Base-by-base conservation (phyloP, 1,140 invertebrate genomes). In the Meteorus sp. region DNA sequence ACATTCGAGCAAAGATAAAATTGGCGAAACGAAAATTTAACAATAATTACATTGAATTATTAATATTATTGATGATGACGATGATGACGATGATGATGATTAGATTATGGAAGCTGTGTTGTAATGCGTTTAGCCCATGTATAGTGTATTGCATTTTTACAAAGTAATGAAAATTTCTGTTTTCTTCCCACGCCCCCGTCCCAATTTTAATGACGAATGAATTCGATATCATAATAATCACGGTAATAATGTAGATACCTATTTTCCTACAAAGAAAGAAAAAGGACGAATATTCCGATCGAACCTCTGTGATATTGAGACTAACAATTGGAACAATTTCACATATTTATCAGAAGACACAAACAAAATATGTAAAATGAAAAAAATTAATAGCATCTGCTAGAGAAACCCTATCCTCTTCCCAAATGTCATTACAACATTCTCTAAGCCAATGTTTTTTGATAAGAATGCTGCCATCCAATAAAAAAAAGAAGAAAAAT, bases 381-480 rank as follows among this genome's bases (percentile, higher is more conserved):
- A 69, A 53, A 19, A 15, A 56, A 56, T 27, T 13, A 44, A 70
- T 75, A 73, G 68, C 53, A 45, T n/a, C n/a, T n/a, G n/a, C n/a
- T n/a, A 51, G 31, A 61, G 47, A 62, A 63, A 45, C 51, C 53
- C 54, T 61, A 56, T 65, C 64, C 63, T 71, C 67, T 73, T 75
- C 66, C 74, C 76, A 76, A 76, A 77, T 78, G 72, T 72, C 74
- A 76, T 78, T 77, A 77, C 71, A 78, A 77, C 73, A 74, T 74
- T 72, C 74, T 78, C 73, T 70, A 75, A 72, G 65, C 73, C 71
- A 75, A 77, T 65, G n/a, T n/a, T 69, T 78, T 78, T 78, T 77
- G 70, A 76, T 76, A 77, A 75, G 70, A 79, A 76, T 75, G 77
- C 75, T 79, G 76, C 76, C 77, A 79, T 79, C 77, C 76, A 79